Evolutionary conservation across 2,113 vertebrate species (phyloP), one percentile per base, ranked within the genome.

Genomic region (Upupa epops): DNA sequence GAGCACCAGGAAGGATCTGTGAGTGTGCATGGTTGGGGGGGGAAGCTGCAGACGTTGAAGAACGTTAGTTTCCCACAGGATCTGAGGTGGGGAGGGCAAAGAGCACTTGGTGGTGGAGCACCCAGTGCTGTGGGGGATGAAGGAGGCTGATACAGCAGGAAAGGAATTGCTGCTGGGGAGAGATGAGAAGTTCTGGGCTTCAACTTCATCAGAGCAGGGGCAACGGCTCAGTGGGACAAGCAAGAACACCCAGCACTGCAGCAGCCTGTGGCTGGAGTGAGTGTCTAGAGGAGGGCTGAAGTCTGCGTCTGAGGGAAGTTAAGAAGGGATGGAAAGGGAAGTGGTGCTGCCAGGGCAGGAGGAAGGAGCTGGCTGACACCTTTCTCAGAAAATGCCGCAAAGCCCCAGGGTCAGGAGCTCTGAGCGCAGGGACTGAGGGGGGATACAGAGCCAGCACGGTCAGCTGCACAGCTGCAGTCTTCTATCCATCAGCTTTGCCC

Each of bases 11-110:
- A 25, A 6, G 22, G 59, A 28, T 19, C 61, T 65, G 28, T 5
- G 2, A 60, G 29, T 0, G 0, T 45, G 21, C 22, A 18, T 4
- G 5, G 5, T 8, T n/a, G n/a, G n/a, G 7, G 4, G n/a, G 3
- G 9, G 34, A 56, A 29, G 28, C 51, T 74, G 81, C 51, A 31
- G 65, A 51, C 31, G 8, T 2, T 16, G 40, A 75, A 29, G 42
- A 28, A 34, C 88, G 72, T 73, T 3, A 3, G 19, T 21, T 77
- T 82, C 26, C 49, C 17, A 51, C 36, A 4, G n/a, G 6, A 13
- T 32, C 76, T 73, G 51, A 74, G 31, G 45, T 3, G 1, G 5
- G 19, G 1, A 11, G 9, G 6, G n/a, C 11, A 56, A 56, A 52
- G 2, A 83, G 20, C 8, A 1, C 24, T 8, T 3, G 3, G 49